phyloP scores from a whole-genome alignment of 2,888 invertebrate genomes.

The Caradrina kadenii region DNA sequence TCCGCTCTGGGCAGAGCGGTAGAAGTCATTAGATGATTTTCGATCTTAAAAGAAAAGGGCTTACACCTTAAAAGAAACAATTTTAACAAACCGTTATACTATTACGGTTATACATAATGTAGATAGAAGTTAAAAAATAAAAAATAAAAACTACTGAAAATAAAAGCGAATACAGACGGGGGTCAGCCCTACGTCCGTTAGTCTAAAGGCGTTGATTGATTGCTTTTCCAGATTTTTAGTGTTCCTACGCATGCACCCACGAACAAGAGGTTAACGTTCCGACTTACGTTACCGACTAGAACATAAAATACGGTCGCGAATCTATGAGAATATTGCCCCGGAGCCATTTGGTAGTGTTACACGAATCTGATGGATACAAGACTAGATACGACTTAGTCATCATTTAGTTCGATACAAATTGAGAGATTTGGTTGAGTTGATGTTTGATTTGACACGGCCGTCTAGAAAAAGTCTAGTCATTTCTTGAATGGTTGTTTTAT shows the following conservation, averaged over 20 bases:
- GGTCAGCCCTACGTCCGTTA: slow-evolving; percentile 56
- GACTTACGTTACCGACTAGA: slow-evolving; percentile 37
- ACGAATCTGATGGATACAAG: slow-evolving; percentile 35
- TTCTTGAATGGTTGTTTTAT: slow-evolving; percentile 11
- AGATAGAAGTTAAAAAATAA: too few species aligned
- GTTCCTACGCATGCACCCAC: slow-evolving; percentile 79
- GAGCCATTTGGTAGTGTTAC: slow-evolving; percentile 29
- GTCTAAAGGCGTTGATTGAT: slow-evolving; percentile 69
- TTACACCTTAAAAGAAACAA: too few species aligned
- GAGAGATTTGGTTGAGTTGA: not conserved
- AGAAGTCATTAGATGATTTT: too few species aligned
- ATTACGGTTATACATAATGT: too few species aligned
- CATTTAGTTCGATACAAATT: slow-evolving; percentile 15
- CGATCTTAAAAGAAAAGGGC: too few species aligned
- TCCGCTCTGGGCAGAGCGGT: too few species aligned
- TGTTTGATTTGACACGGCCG: slow-evolving; percentile 20
- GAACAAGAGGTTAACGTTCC: slow-evolving; percentile 70
- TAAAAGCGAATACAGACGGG: slow-evolving; percentile 1
- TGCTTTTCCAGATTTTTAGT: slow-evolving; percentile 73
- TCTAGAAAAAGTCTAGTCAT: slow-evolving; percentile 22
- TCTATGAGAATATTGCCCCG: slow-evolving; percentile 67
- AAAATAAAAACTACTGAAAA: not conserved
- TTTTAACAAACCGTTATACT: too few species aligned
- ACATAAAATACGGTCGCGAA: slow-evolving; percentile 42
- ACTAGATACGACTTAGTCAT: slow-evolving; percentile 39